Evolutionary conservation across 2,888 invertebrate genomes (phyloP), one percentile per base, ranked within the genome.

Genomic region (Polyommatus iphigenia): DNA sequence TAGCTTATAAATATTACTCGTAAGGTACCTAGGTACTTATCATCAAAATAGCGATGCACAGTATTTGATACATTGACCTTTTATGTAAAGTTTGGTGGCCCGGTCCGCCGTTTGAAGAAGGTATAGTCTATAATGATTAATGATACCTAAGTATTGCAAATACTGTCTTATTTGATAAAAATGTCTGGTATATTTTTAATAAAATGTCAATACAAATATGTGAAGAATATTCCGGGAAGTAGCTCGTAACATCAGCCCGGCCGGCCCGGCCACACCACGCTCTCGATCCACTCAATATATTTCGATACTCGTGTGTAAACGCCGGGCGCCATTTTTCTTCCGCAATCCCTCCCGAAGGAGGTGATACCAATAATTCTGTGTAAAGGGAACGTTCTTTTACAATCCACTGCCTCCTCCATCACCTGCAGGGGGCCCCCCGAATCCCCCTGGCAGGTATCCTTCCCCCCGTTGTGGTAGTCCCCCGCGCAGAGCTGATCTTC

Each of bases 291-390:
- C 0, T 87, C 89, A 4, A 95, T 81, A 79, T 91, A 95, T 54
- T 84, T 87, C 0, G 90, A 91, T 32, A 95, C 94, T 72, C 90
- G 88, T 0, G 93, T 94, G 79, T 95, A 95, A 0, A 95, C 93
- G 6, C 95, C 95, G 1, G 95, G 95, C 0, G 95, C 90, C 87
- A 90, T 91, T 79, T 89, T 91, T 73, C 93, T 89, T 0, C 94
- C 95, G 81, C 95, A 95, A 81, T 94, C 92, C 71, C 94, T 88
- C 0, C 95, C 95, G 84, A 95, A 95, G 0, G 95, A 95, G 0
- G 95, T 95, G 57, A 95, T 90, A 0, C 94, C 95, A 0, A 95
- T 88, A 10, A 95, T 85, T 71, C 86, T 90, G 78, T 93, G 92
- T 3, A 95, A 82, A 13, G 94, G 94, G 82, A 93, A 94, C 1